Evolutionary conservation across 2,797 vertebrate genomes (phyloP), one percentile per base, ranked within the genome.

Genomic region (Pteronotus mesoamericanus): DNA sequence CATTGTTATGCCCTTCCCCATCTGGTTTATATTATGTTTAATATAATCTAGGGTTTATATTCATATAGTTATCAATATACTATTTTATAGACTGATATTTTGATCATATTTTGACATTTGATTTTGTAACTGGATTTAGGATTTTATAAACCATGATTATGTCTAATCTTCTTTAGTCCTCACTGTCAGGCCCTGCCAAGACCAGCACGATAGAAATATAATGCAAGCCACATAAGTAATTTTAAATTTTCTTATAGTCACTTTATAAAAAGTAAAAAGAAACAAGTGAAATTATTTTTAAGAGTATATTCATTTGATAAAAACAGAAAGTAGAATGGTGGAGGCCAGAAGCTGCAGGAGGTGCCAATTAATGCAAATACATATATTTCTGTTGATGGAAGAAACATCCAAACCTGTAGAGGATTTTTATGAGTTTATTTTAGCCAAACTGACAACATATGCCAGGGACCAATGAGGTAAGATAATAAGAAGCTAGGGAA

Each of bases 241-340:
- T 87, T 80, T n/a, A 44, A 57, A 61, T 71, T 86, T 78, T 78
- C 64, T 74, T 46, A 9, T 55, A 66, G 10, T 22, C 22, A 44
- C 74, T 48, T 91, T 74, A 82, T 91, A 57, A 68, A 57, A 83
- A 82, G 75, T 82, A 87, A 75, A 95, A 87, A 71, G 44, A 86
- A 57, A 48, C 8, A 48, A 68, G 48, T 66, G 16, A 87, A 82
- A 68, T 90, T 78, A 85, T 78, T 61, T 85, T 78, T 42, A 42
- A 78, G 51, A 51, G n/a, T 84, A 53, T 42, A 64, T 82, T 89
- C 10, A 44, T 72, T 72, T 72, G 39, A 44, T 55, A 55, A 39
- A 79, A 79, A 79, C 24, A 29, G 34, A 39, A 57, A 57, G 53
- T 57, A 42, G 22, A 79, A 79, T 57, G 34, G 53, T 57, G 77